Base-by-base conservation (phyloP, 92 coral and sea anemone genomes). In the Siderastrea radians region DNA sequence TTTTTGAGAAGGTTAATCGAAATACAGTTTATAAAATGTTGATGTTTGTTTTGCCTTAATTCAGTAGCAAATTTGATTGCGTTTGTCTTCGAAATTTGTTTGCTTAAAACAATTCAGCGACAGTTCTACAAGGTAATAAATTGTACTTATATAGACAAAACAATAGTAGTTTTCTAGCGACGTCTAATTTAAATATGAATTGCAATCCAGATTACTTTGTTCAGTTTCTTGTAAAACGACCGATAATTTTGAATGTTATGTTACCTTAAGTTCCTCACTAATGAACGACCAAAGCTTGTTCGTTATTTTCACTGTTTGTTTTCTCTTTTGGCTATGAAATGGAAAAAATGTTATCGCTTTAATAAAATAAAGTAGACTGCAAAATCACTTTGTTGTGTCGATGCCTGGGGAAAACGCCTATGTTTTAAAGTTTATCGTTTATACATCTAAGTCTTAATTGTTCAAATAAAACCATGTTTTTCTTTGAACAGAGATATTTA, bases 41-140 rank as follows among this genome's bases (percentile, higher is more conserved):
- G 15, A 76, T 9, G 49, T 4, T 48, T 54, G 50, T 26, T 51
- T 1, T 10, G 62, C 48, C 49, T 75, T 75, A 75, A 74, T 52
- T 53, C 10, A 53, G 6, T 75, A 75, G 2, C 13, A 54, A 26
- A 43, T 43, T 75, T 75, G 80, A 75, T 75, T 12, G 79, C 38
- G 65, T 57, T 54, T 11, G 67, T 19, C 52, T 52, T 57, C 52
- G 53, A 15, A 58, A 12, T 54, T 76, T 76, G 80, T 76, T 76
- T 43, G 50, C 67, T 7, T 8, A 6, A 55, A 58, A 9, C 38
- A 26, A 26, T 26, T 26, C 38, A 26, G 38, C 38, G 4, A 38
- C 14, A 15, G 4, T 57, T 44, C 65, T 6, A 7, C 7, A 58
- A 26, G 61, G 61, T 57, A 45, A 76, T 76, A 14, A 76, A 45